Evolutionary conservation across 2,888 invertebrate species (phyloP).

Genomic region (Quadroppia sp.): DNA sequence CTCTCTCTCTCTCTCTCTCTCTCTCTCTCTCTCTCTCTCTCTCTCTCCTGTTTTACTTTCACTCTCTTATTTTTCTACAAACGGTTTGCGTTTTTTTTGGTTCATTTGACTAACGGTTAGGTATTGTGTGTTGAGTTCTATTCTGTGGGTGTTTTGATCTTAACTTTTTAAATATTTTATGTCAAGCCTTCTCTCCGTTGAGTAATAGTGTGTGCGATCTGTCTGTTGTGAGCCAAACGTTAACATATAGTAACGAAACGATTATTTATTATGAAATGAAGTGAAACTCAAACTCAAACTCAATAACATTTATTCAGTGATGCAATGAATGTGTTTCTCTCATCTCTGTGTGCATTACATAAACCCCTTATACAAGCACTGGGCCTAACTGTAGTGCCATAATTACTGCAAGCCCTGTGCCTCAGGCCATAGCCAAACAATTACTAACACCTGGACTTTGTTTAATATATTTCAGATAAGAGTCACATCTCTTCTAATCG

Average conservation of each 20-base stretch:
- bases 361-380: background rate
- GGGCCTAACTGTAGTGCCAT: background rate
- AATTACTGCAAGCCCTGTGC: background rate
- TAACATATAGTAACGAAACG: background rate
- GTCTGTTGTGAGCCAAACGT: conserved; percentile 1
- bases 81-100: conserved; percentile 25
- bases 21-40: conserved; percentile 20
- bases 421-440: background rate
- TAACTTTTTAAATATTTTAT: background rate
- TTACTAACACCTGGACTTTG: conserved; percentile 35
- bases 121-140: background rate
- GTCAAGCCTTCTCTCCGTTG: background rate
- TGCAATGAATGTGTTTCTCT: conserved; percentile 23
- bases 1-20: conserved; percentile 14
- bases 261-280: background rate
- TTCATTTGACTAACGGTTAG: conserved; percentile 36
- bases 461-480: background rate
- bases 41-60: background rate
- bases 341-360: background rate
- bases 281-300: background rate
- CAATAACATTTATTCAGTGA: conserved; percentile 16
- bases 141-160: conserved; percentile 16
- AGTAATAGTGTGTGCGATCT: background rate
- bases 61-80: background rate
- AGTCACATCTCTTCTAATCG: background rate